Base-by-base conservation (phyloP, 2,797 vertebrate species). In the Gila robusta region DNA sequence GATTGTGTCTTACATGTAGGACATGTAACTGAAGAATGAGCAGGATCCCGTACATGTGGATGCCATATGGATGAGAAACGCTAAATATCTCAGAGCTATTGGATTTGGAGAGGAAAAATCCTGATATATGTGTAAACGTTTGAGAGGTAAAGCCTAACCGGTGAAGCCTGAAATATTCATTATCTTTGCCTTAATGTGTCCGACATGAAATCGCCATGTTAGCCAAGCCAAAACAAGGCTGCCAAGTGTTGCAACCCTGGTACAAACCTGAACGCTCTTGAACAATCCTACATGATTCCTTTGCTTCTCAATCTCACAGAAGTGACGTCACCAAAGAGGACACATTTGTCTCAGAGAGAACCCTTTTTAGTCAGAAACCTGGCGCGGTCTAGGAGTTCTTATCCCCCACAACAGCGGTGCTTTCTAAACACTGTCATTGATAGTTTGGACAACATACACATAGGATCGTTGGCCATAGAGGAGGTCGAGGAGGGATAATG, bases 1-100 rank as follows among this genome's bases (percentile, higher is more conserved):
- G 87, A 86, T 80, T 86, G 81, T 82, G 54, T 84, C 82, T 82
- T 85, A 89, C 78, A 78, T 79, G 85, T 26, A 86, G 78, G 78
- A 86, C 70, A 71, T 79, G 82, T 67, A 82, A 77, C 71, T 72
- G 82, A 83, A 80, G 69, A 85, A 77, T 80, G 76, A 41, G 54
- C 69, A 49, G 67, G 79, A 82, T 71, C 59, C 71, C 7, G 26
- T 66, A 77, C 83, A 85, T 85, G 84, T 88, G 87, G 62, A 77
- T 39, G 49, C 88, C 85, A 89, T 76, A 82, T 87, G 81, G n/a
- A 87, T 77, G 32, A n/a, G 17, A 74, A 49, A 49, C 32, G 47
- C 72, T 32, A 78, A 86, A 73, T 47, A 72, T 66, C 82, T 85
- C 10, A 0, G 6, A 81, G 67, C 62, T 74, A 64, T 67, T 87